Evolutionary conservation across 2,797 vertebrate species (phyloP), one percentile per base, ranked within the genome.

Genomic region (Novumbra hubbsi): DNA sequence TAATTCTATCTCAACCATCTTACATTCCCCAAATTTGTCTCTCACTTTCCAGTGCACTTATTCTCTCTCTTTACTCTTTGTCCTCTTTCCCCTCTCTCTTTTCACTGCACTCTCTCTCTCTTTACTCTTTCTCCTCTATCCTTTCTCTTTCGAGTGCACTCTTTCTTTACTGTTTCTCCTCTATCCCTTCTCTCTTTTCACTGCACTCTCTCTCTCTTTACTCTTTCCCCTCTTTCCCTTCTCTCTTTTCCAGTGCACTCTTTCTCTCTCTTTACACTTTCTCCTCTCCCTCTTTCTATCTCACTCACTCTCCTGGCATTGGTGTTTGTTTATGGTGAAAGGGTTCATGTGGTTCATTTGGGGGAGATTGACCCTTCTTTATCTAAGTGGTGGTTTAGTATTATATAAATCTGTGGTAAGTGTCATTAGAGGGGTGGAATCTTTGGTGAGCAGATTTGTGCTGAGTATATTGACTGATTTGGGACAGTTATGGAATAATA

Each of bases 391-490:
- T 12, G 11, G 41, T 45, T 11, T 45, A 45, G 41, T 45, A 45
- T 14, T 16, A 50, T 15, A 63, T 77, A 74, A 76, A 60, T 75
- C 79, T 79, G 41, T 74, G 41, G 41, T 45, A 14, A 2, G 66
- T 71, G 76, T 81, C 69, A 74, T 77, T 68, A 11, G 41, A 45
- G 9, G 41, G 41, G 41, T 45, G 41, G 41, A 45, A 45, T 45
- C 41, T 11, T 45, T 45, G 41, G 9, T 45, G 41, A 12, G 9
- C 41, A 45, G 41, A 45, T 12, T 45, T 81, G 83, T 67, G 79
- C 80, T 74, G 27, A 72, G 16, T 28, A 14, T 60, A 65, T 28
- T 12, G 79, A 79, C 67, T 64, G 71, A 78, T 85, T 84, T 79
- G 71, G 76, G 67, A 76, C 73, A 62, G 65, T 28, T 14, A 76